These are phyloP conservation scores for Cygnus atratus DNA, from an alignment of 2,113 vertebrate genomes.

Conservation along the genomic window DNA sequence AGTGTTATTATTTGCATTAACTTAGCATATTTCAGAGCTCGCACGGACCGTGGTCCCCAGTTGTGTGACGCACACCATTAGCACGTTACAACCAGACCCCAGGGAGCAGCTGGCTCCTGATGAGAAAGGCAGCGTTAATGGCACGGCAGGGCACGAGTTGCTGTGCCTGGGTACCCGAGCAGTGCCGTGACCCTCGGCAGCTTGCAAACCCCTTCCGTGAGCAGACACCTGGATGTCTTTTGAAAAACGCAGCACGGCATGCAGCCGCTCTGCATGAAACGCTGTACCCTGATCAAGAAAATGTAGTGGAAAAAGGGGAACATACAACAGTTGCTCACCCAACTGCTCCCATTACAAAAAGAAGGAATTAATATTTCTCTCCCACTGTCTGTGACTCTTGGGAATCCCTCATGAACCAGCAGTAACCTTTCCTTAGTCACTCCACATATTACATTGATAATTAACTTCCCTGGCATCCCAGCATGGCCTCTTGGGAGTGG, in stretches of 20 bases:
- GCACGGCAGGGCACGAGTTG: not conserved
- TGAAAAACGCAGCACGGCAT: not conserved
- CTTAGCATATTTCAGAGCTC: not conserved
- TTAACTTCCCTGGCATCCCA: not conserved
- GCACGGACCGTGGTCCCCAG: rapidly evolving
- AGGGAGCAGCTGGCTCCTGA: not conserved
- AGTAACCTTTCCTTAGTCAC: not conserved
- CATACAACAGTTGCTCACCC: rapidly evolving
- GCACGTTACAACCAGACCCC: not conserved
- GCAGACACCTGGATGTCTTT: not conserved
- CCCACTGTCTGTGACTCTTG: not conserved
- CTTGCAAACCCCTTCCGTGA: not conserved
- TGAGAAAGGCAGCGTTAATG: not conserved
- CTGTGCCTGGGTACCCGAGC: not conserved
- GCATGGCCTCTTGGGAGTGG: not conserved
- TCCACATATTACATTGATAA: not conserved
- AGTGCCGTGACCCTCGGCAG: not conserved
- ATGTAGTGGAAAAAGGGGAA: not conserved
- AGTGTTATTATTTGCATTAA: not conserved
- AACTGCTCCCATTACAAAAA: not conserved
- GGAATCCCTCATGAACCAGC: not conserved
- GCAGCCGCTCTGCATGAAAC: not conserved
- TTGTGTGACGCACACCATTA: not conserved
- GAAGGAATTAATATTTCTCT: not conserved
- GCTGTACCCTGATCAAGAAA: not conserved